Evolutionary conservation across 2,888 invertebrate genomes (phyloP).

Genomic region (Clostera curtula): DNA sequence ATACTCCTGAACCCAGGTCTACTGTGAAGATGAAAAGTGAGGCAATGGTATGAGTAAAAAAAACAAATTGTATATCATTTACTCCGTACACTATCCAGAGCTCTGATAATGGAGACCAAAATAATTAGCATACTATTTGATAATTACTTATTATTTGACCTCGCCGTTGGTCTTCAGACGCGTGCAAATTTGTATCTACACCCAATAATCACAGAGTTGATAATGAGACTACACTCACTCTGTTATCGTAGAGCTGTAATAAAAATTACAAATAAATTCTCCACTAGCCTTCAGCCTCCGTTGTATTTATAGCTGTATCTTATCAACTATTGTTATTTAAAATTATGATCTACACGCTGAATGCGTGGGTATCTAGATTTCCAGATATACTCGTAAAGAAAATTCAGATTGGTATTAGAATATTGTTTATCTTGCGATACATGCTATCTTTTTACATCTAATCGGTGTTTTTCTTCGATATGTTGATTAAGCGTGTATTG

Average conservation of each 20-base stretch:
- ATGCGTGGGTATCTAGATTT: slow-evolving; percentile 7
- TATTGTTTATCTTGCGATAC: too few species aligned
- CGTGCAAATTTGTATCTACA: slow-evolving; percentile 17
- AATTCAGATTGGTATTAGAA: too few species aligned
- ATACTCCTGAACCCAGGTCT: too few species aligned
- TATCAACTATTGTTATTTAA: slow-evolving; percentile 27
- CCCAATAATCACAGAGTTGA: slow-evolving; percentile 10
- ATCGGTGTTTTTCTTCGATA: too few species aligned
- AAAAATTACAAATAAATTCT: slow-evolving; percentile 28
- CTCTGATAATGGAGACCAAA: slow-evolving; percentile 26
- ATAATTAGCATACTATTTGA: slow-evolving; percentile 43
- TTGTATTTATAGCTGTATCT: slow-evolving; percentile 26
- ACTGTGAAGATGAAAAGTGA: too few species aligned
- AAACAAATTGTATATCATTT: too few species aligned
- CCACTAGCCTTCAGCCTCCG: slow-evolving; percentile 25
- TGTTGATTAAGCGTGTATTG: too few species aligned
- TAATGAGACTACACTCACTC: slow-evolving; percentile 10
- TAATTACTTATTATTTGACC: slow-evolving; percentile 39
- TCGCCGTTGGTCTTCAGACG: slow-evolving; percentile 21
- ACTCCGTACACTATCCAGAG: slow-evolving; percentile 23
- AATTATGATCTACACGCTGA: slow-evolving; percentile 19
- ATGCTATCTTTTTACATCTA: too few species aligned
- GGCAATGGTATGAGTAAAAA: too few species aligned
- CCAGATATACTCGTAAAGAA: too few species aligned
- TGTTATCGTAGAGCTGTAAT: slow-evolving; percentile 28